Evolutionary conservation across 2,888 invertebrate genomes (phyloP).

Genomic region (Cerastis leucographa): DNA sequence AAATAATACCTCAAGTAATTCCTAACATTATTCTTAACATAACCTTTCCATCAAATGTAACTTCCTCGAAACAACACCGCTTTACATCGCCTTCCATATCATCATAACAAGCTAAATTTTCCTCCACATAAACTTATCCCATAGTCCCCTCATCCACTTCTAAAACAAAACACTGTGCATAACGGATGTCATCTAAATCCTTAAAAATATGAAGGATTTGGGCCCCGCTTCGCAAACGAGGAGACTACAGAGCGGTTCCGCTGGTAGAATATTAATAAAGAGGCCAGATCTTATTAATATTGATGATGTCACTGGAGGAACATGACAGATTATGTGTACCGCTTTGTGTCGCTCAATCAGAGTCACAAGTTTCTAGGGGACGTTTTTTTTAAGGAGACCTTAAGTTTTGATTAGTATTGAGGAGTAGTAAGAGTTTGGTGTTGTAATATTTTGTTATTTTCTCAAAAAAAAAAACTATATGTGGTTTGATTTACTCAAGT

Average conservation of each 20-base stretch:
- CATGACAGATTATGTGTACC: slow-evolving; percentile 61
- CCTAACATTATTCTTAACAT: not conserved
- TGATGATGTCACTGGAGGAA: slow-evolving; percentile 56
- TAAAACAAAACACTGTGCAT: slow-evolving; percentile 61
- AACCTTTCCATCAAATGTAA: not conserved
- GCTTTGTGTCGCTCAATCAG: slow-evolving; percentile 54
- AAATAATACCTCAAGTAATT: not conserved
- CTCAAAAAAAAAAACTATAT: not conserved
- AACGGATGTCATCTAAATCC: slow-evolving; percentile 60
- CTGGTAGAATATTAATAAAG: slow-evolving; percentile 63
- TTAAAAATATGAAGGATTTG: slow-evolving; percentile 69
- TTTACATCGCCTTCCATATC: not conserved
- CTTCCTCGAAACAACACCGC: not conserved
- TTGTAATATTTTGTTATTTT: not conserved
- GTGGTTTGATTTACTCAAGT: not conserved
- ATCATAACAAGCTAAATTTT: not conserved
- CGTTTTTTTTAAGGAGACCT: not conserved
- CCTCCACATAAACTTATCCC: slow-evolving; percentile 30
- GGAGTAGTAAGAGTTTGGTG: not conserved
- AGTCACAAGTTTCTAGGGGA: slow-evolving; percentile 29
- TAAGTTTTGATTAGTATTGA: slow-evolving; percentile 2
- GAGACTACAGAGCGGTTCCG: slow-evolving; percentile 57
- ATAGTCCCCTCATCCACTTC: slow-evolving; percentile 54
- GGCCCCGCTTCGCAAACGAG: slow-evolving; percentile 55
- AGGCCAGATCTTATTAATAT: slow-evolving; percentile 65